phyloP scores from a whole-genome alignment of 2,888 invertebrate genomes.

The Didymodactylos carnosus region DNA sequence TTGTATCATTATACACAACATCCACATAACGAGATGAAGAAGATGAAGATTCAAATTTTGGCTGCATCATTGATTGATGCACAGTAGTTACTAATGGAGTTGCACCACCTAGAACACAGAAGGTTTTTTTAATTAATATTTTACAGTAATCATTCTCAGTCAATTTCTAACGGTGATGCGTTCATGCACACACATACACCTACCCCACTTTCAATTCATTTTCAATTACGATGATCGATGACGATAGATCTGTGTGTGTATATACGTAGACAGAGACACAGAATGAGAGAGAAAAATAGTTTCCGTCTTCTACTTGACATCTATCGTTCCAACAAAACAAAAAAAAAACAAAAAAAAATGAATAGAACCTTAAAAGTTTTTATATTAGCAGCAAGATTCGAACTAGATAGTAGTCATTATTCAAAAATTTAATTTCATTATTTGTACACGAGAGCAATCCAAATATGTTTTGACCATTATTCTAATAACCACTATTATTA shows the following conservation, averaged over 20 bases:
- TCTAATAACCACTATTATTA: not conserved
- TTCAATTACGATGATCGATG: not conserved
- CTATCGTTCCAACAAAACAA: not conserved
- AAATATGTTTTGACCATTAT: not conserved
- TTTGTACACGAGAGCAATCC: not conserved
- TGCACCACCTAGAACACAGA: too few relatives aligned
- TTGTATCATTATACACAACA: too few relatives aligned
- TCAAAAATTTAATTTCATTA: not conserved
- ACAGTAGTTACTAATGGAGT: too few relatives aligned
- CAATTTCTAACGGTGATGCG: too few relatives aligned
- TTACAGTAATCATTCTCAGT: too few relatives aligned
- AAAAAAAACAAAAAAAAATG: not conserved
- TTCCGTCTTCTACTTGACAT: not conserved
- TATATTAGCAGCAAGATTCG: not conserved
- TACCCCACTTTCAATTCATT: not conserved
- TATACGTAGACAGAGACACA: too few relatives aligned
- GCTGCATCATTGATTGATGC: not conserved
- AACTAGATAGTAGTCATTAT: too few relatives aligned
- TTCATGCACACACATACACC: too few relatives aligned
- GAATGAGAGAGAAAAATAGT: not conserved
- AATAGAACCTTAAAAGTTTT: not conserved
- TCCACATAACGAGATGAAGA: too few relatives aligned
- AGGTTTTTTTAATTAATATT: too few relatives aligned
- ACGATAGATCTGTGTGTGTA: not conserved
- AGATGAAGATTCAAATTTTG: not conserved